These are phyloP conservation scores for Saccopteryx leptura DNA, from an alignment of 2,113 vertebrate species.

Conservation along the genomic window DNA sequence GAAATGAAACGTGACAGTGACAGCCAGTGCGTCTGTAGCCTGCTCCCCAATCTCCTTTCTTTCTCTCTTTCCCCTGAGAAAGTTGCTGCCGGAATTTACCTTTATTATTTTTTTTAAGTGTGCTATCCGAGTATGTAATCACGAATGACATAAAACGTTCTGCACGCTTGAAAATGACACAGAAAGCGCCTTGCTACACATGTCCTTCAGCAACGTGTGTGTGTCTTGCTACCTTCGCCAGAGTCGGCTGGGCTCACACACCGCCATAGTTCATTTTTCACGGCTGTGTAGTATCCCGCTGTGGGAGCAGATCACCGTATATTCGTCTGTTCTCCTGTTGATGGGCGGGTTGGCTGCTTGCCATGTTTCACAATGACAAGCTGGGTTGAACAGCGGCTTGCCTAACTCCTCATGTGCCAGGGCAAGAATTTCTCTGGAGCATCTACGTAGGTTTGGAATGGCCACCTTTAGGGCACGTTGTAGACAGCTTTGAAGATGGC, in stretches of 20 bases:
- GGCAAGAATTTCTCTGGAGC: background rate
- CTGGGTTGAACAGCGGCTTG: accelerated
- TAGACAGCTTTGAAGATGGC: background rate
- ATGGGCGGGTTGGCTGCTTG: background rate
- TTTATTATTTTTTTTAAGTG: background rate
- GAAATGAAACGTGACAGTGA: background rate
- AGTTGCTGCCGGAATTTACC: background rate
- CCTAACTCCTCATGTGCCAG: background rate
- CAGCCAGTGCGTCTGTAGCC: accelerated
- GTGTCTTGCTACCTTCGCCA: background rate
- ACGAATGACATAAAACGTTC: background rate
- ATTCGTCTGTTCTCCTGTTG: background rate
- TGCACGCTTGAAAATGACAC: background rate
- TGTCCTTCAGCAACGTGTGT: background rate
- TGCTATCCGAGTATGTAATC: background rate
- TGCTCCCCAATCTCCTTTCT: too few species aligned
- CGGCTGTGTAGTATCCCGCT: background rate
- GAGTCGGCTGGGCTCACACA: accelerated
- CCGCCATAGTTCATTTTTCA: background rate
- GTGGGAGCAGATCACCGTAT: accelerated
- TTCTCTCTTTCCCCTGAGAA: background rate
- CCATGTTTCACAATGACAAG: background rate
- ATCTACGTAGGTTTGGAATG: accelerated
- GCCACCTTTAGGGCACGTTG: background rate
- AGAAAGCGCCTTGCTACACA: background rate